Percentiles rank a stretch among this genome's conserved stretches.
Conservation (phyloP, 2,888 invertebrate genomes). For the Oxystoma pomonae region DNA sequence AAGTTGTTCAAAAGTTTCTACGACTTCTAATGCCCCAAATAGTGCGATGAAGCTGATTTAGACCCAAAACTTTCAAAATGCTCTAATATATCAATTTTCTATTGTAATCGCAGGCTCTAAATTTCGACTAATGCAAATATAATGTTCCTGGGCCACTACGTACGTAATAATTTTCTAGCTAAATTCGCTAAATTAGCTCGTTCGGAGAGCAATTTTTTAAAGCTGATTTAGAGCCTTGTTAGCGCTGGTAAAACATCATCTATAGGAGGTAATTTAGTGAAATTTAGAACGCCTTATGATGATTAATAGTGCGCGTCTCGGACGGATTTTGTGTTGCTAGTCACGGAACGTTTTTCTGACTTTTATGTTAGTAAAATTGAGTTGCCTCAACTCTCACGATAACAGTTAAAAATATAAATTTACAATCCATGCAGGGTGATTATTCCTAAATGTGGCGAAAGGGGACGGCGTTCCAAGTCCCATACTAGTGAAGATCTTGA, state of each 20-base stretch:
- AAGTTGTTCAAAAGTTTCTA: background rate
- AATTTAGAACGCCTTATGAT: background rate
- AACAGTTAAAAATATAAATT: too few species aligned
- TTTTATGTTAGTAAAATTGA: too few species aligned
- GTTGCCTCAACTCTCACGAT: too few species aligned
- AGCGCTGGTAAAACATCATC: constrained; percentile 1
- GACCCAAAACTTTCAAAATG: background rate
- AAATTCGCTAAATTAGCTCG: background rate
- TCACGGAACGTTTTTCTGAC: background rate
- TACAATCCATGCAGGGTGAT: too few species aligned
- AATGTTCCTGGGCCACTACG: background rate
- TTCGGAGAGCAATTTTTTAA: background rate
- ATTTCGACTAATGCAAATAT: background rate
- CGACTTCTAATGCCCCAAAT: background rate
- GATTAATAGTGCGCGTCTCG: background rate
- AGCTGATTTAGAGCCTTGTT: background rate
- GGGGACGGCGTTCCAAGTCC: too few species aligned
- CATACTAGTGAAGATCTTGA: too few species aligned
- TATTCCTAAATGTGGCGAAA: too few species aligned
- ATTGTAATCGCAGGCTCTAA: background rate
- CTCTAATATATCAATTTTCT: background rate
- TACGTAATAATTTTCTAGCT: background rate
- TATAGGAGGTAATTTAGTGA: background rate
- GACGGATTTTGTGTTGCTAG: background rate
- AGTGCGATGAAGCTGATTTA: background rate